Base-by-base conservation (phyloP, 1,140 invertebrate species). In the Aphelinus atriplicis region DNA sequence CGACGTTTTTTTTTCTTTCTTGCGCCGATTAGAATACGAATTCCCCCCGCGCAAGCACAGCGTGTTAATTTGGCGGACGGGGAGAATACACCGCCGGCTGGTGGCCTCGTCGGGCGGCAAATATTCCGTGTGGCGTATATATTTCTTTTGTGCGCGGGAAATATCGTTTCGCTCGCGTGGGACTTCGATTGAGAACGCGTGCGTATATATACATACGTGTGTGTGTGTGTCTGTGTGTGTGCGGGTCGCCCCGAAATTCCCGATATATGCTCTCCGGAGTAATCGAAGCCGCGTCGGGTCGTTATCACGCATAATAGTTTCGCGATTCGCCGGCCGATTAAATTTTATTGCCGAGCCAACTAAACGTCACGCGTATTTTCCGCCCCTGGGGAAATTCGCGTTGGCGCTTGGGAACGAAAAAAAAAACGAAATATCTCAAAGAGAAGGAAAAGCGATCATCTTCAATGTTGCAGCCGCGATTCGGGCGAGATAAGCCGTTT, bases 261-360 rank as follows among this genome's bases (percentile, higher is more conserved):
- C 26, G 26, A 26, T 26, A 26, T 26, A 26, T 26, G 26, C 26
- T 26, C 26, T 26, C 26, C 26, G 26, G 26, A 26, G 51, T 53
- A 53, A 53, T 53, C 51, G 51, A 53, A 53, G 51, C 51, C 26
- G 26, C 26, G 26, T 26, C 26, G 26, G 26, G 57, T 72, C 53
- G 53, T 63, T 71, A 71, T 72, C 53, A 7, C 42, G 45, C 46
- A 46, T 50, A 65, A 72, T 57, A 72, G 62, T 65, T 72, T 72
- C 50, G 47, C 71, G 62, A 72, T 72, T 65, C 53, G 50, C 57
- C 71, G 26, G 46, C 2, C 61, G 55, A 58, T 72, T 65, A 72
- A 72, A 65, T 72, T 65, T 65, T 72, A 65, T 65, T 58, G 51
- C 3, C 58, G 42, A 26, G 45, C 42, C 26, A 71, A 60, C 45